Conservation (phyloP, 1,140 invertebrate species). For the Lepidurus apus region DNA sequence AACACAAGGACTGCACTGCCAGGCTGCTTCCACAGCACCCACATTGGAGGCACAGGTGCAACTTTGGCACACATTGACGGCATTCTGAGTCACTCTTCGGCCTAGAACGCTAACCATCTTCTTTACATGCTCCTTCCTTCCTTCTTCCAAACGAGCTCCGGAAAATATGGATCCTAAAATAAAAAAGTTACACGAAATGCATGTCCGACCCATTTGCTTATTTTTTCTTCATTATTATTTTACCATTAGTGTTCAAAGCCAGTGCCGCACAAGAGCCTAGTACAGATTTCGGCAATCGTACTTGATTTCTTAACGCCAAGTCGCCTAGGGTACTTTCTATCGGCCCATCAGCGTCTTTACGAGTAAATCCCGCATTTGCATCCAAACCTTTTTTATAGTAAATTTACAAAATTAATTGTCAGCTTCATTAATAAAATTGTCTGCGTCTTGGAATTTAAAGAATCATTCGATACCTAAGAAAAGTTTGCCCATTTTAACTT, state of each 20-base stretch:
- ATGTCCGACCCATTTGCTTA: neutral
- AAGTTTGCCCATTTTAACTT: constrained; percentile 61
- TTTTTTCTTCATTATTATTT: constrained; percentile 24
- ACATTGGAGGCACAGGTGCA: neutral
- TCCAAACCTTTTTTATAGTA: constrained; percentile 56
- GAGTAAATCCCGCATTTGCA: constrained; percentile 63
- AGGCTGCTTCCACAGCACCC: constrained; percentile 35
- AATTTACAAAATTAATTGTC: constrained; percentile 18
- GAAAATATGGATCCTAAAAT: constrained; percentile 36
- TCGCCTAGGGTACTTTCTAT: constrained; percentile 53
- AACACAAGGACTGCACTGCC: constrained; percentile 33
- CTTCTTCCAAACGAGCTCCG: constrained; percentile 13
- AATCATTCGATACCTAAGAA: constrained; percentile 58
- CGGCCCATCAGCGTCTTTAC: constrained; percentile 59
- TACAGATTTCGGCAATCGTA: constrained; percentile 64
- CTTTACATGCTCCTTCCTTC: neutral
- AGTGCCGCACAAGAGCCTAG: constrained; percentile 72
- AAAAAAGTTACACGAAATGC: constrained; percentile 25
- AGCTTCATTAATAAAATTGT: constrained; percentile 25
- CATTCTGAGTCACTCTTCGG: neutral
- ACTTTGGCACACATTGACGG: neutral
- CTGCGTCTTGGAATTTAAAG: constrained; percentile 29
- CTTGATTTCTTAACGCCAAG: constrained; percentile 58
- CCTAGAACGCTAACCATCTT: neutral
- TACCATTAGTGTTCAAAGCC: constrained; percentile 75